Percentiles rank a stretch among this genome's conserved stretches.
Evolutionary conservation across 2,888 invertebrate species (phyloP).

Genomic region (Sphinx pinastri): DNA sequence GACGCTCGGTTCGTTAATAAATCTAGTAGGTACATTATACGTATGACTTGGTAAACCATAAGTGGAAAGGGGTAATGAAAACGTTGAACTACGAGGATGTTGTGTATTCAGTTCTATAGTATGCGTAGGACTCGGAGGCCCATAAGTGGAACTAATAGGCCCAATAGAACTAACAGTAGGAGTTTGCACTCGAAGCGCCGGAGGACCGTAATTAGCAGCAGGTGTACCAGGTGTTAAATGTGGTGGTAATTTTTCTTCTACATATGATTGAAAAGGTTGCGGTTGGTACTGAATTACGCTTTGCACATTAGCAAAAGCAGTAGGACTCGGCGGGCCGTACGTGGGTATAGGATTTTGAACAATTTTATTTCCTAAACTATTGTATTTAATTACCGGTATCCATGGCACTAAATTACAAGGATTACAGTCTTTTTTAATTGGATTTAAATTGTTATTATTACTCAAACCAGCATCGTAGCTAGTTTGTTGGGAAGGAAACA

Average conservation of each 20-base stretch:
- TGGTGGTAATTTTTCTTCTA: conserved; percentile 47
- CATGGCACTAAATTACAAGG: conserved; percentile 92
- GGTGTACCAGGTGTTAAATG: conserved; percentile 55
- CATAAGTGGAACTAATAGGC: conserved; percentile 64
- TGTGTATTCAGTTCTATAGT: conserved; percentile 62
- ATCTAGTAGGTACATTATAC: conserved; percentile 46
- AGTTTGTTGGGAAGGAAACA: conserved; percentile 82
- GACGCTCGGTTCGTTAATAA: conserved; percentile 40
- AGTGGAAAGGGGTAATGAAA: conserved; percentile 52
- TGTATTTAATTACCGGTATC: conserved; percentile 87
- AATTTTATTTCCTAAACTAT: conserved; percentile 70
- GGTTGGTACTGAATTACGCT: conserved; percentile 56
- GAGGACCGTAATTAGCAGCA: conserved; percentile 63
- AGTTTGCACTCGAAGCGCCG: conserved; percentile 53
- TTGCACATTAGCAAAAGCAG: conserved; percentile 56
- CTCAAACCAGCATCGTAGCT: conserved; percentile 52
- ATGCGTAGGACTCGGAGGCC: conserved; percentile 63
- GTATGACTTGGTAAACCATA: conserved; percentile 48
- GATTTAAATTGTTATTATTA: conserved; percentile 54
- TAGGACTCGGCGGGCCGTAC: conserved; percentile 74
- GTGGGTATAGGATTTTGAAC: conserved; percentile 61
- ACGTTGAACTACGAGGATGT: conserved; percentile 53
- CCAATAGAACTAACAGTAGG: conserved; percentile 46
- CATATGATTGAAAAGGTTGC: conserved; percentile 54
- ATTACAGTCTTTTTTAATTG: conserved; percentile 86